Conservation (phyloP, 2,797 vertebrate genomes). For the Schizopygopsis malacanthus region DNA sequence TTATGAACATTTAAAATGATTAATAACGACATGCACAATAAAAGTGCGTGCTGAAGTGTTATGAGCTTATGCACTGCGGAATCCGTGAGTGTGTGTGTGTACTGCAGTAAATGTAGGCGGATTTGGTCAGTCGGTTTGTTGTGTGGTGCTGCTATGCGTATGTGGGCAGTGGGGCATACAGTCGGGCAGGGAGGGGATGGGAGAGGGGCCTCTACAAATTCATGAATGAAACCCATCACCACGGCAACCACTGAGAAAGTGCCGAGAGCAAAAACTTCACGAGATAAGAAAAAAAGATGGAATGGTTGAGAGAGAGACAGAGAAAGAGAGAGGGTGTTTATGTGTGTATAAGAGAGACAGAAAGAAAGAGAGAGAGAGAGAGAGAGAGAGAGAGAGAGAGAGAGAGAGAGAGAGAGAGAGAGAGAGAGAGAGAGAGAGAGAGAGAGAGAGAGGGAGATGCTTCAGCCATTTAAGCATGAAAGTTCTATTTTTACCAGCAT, state of each 20-base stretch:
- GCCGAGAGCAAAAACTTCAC: slow-evolving; percentile 26
- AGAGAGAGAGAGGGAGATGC: slow-evolving; percentile 1
- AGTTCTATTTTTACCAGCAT: not conserved
- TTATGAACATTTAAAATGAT: not conserved
- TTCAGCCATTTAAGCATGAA: slow-evolving; percentile 2
- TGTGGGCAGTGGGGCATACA: slow-evolving; percentile 43
- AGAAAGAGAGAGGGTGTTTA: not conserved
- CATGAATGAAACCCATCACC: slow-evolving; percentile 68
- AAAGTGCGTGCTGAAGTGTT: slow-evolving; percentile 29
- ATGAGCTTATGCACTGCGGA: slow-evolving; percentile 6
- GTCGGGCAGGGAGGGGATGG: not conserved
- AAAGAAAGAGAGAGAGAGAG: too few relatives aligned
- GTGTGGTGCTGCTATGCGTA: slow-evolving; percentile 52
- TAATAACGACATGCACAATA: not conserved
- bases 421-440: not conserved
- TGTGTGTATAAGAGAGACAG: not conserved
- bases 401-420: not conserved
- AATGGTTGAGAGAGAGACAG: not conserved
- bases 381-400: not conserved
- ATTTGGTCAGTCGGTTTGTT: slow-evolving; percentile 54
- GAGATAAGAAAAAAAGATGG: not conserved
- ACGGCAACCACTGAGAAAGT: slow-evolving; percentile 57
- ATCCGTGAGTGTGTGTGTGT: slow-evolving; percentile 12
- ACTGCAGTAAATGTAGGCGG: slow-evolving; percentile 55
- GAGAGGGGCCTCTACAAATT: slow-evolving; percentile 49